Evolutionary conservation across 1,140 invertebrate genomes (phyloP), one percentile per base, ranked within the genome.

Genomic region (Cyrtorhinus lividipennis): DNA sequence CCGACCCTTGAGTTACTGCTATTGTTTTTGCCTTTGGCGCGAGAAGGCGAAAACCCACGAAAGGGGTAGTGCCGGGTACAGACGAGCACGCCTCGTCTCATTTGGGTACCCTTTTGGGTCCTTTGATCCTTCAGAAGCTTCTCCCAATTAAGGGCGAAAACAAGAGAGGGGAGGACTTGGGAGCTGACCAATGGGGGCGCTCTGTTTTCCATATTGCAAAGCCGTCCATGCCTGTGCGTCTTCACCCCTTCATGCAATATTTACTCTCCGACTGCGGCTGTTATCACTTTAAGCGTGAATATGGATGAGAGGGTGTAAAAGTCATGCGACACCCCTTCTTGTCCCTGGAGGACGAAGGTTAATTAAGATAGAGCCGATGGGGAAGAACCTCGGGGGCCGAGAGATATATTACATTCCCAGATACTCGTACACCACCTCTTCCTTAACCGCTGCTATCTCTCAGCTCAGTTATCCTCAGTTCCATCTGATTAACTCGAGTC

Each of bases 271-370:
- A 57, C 20, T 24, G 24, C 24, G 13, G 20, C 56, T 24, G 56
- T 57, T 57, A 57, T 57, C 56, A 57, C 56, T 57, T 57, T 57
- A 13, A 24, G 20, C 24, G 5, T 57, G 56, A 57, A 57, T 57
- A 57, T 57, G 56, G 56, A 57, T 57, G 56, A 57, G 56, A 24
- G 56, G 56, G 56, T 57, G 56, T 57, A 57, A 57, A 57, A 57
- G 56, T 57, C 56, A 23, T 2, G 20, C 56, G 20, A 20, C 5
- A 15, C 24, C 56, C 23, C 56, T 23, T 24, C 24, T 24, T 23
- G 20, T 24, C 56, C 56, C 56, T 8, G 3, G 24, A 24, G 56
- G 24, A 23, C 24, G 56, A 24, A 57, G 20, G 20, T 57, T 57
- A 57, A 57, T 57, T 57, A 57, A 57, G 56, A 57, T 57, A 24